phyloP scores from a whole-genome alignment of 2,888 invertebrate species.

The Micoletzkya japonica region DNA sequence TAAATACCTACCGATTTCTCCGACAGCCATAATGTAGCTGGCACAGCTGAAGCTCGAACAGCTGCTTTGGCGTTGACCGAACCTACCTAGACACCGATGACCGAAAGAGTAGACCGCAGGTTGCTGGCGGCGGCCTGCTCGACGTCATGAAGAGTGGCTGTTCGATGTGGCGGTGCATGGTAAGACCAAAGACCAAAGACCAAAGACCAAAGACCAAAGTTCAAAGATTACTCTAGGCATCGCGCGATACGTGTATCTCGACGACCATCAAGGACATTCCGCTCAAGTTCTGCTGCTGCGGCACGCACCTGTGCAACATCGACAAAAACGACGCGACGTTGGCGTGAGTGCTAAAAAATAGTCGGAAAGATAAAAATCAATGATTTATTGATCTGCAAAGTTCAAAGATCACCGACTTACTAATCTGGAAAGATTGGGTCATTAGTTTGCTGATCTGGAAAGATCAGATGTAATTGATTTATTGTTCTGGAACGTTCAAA shows the following conservation, averaged over 20 bases:
- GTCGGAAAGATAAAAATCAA: no score
- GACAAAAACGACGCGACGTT: conserved; percentile 4
- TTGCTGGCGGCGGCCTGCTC: conserved; percentile 28
- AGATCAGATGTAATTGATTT: neutral
- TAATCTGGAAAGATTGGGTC: no score
- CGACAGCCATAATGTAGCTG: no score
- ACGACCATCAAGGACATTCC: conserved; percentile 24
- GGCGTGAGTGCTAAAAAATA: neutral
- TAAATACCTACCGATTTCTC: no score
- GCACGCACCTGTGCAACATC: conserved; percentile 25
- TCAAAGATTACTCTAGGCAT: conserved; percentile 10
- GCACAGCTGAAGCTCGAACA: no score
- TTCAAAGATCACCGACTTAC: neutral
- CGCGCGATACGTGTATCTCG: conserved; percentile 19
- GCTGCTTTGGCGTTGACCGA: no score
- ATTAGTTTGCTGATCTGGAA: neutral
- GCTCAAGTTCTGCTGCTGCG: conserved; percentile 26
- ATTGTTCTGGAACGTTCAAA: no score
- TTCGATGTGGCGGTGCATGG: conserved; percentile 52
- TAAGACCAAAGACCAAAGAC: conserved; percentile 5
- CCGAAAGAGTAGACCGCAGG: no score
- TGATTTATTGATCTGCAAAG: neutral
- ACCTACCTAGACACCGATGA: no score
- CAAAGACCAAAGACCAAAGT: neutral
- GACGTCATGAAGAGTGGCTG: conserved; percentile 50